Conservation (phyloP, 1,140 invertebrate species). For the Drosophila pseudoobscura region DNA sequence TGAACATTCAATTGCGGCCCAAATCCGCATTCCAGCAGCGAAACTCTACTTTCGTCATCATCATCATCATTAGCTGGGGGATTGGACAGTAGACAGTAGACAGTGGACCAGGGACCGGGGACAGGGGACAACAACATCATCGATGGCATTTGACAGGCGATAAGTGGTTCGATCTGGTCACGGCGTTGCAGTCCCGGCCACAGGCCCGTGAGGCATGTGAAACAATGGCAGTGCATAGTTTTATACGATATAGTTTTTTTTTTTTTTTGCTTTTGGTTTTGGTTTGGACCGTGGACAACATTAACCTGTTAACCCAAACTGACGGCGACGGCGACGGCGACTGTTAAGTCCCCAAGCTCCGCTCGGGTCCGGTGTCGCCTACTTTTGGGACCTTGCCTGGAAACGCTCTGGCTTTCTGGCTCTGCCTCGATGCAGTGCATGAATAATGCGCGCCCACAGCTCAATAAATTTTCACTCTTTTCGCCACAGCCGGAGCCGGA, state of each 20-base stretch:
- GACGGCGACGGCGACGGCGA: slow-evolving; percentile 50
- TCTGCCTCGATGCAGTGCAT: slow-evolving; percentile 63
- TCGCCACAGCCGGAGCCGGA: slow-evolving; percentile 62
- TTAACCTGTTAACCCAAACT: slow-evolving; percentile 82
- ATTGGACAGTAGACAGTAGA: no score
- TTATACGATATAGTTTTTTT: slow-evolving; percentile 8
- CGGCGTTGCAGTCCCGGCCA: slow-evolving; percentile 14
- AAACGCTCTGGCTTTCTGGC: slow-evolving; percentile 13
- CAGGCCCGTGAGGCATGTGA: slow-evolving; percentile 39
- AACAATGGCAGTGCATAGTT: slow-evolving; percentile 73
- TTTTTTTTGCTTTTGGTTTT: not conserved
- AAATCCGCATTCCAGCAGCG: slow-evolving; percentile 43
- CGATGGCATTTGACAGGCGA: slow-evolving; percentile 71
- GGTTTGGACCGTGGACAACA: slow-evolving; percentile 64
- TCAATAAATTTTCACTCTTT: slow-evolving; percentile 83
- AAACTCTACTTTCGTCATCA: slow-evolving; percentile 33
- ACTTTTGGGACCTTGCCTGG: slow-evolving; percentile 55
- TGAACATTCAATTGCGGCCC: slow-evolving; percentile 38
- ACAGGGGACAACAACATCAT: slow-evolving; percentile 61
- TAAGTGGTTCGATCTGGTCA: slow-evolving; percentile 68
- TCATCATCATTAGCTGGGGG: slow-evolving; percentile 42
- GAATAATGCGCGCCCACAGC: slow-evolving; percentile 83
- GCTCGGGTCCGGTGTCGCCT: slow-evolving; percentile 62
- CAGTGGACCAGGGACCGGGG: no score
- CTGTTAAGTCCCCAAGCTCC: slow-evolving; percentile 58